Base-by-base conservation (phyloP, 2,113 vertebrate genomes). In the Nothocercus julius region DNA sequence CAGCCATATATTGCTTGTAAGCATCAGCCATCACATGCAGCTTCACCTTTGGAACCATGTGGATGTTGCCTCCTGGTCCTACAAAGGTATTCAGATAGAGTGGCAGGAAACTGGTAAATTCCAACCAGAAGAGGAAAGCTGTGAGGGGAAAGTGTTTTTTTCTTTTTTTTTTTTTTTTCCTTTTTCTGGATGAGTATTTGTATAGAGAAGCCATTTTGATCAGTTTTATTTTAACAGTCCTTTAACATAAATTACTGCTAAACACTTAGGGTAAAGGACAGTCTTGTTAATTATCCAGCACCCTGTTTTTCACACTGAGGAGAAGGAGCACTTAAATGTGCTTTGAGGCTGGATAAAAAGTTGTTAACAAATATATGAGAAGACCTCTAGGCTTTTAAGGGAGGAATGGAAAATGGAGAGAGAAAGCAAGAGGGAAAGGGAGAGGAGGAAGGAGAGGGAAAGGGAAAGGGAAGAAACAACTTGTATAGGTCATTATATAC, bases 181-280 rank as follows among this genome's bases (percentile, higher is more conserved):
- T 49, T 49, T 49, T 49, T 22, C 10, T 49, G 47, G 47, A 34
- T 30, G 17, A 88, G 6, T 74, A 88, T 81, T 92, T 78, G 36
- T 63, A 36, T 62, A 74, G 56, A 70, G 44, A 90, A 11, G 7
- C 27, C 89, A 81, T 78, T 89, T 81, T 67, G 61, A 66, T 77
- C 0, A 1, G 21, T 27, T 49, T 54, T 49, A n/a, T 27, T 24
- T 21, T 0, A 73, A 9, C 63, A 45, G 40, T 32, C 87, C 8
- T 67, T 79, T 85, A 85, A 76, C 25, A 18, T 61, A 87, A 83
- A 86, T 75, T 77, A 88, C 66, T 93, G 91, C 80, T 44, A 92
- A 90, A 91, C 45, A 90, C 74, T 90, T 91, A 76, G 82, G 90
- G 67, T 58, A 78, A 81, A 90, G 27, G 8, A 72, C 34, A 87